Conservation (phyloP, 2,888 invertebrate species). For the Lithophane socia region DNA sequence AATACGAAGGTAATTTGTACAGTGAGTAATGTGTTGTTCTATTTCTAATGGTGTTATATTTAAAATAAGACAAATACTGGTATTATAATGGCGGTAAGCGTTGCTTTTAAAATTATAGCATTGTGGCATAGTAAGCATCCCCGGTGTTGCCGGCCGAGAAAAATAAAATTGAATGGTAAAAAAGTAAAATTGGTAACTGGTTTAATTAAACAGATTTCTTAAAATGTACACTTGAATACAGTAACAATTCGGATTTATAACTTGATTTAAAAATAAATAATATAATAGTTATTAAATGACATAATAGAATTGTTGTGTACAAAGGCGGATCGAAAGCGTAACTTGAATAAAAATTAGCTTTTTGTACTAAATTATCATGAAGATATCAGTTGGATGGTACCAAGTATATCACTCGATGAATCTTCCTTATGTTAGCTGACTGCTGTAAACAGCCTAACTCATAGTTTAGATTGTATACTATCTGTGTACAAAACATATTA, state of each 20-base stretch:
- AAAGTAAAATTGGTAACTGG: background rate
- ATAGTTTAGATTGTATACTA: constrained; percentile 34
- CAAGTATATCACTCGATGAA: constrained; percentile 30
- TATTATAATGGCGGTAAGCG: background rate
- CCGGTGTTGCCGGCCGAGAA: constrained; percentile 1
- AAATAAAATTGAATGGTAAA: background rate
- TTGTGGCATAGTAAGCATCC: background rate
- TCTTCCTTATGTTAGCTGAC: constrained; percentile 51
- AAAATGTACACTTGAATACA: background rate
- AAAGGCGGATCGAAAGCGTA: constrained; percentile 45
- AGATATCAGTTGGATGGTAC: constrained; percentile 29
- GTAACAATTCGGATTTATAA: constrained; percentile 1
- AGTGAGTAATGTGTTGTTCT: background rate
- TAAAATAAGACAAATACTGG: constrained; percentile 1
- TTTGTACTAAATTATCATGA: constrained; percentile 45
- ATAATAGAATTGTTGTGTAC: constrained; percentile 14
- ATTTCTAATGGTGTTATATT: background rate
- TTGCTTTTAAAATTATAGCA: constrained; percentile 9
- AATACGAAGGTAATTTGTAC: background rate
- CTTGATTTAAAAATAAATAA: constrained; percentile 17
- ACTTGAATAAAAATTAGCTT: constrained; percentile 35
- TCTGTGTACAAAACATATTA: constrained; percentile 50
- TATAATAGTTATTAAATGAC: constrained; percentile 14
- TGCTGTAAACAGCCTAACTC: constrained; percentile 52
- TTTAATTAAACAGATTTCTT: background rate